phyloP scores from a whole-genome alignment of 2,888 invertebrate genomes.

The Omphaloscelis lunosa region DNA sequence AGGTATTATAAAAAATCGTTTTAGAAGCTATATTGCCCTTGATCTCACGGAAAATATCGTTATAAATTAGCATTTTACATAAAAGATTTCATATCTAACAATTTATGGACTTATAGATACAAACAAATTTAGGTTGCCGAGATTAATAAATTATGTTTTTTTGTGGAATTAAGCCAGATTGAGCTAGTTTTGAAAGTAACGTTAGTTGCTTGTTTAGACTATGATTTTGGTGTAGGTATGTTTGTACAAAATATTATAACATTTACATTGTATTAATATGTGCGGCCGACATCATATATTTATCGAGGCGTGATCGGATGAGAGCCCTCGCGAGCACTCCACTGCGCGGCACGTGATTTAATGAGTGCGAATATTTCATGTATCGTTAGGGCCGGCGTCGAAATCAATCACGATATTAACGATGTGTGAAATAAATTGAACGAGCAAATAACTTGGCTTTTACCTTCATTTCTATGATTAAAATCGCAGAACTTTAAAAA shows the following conservation, averaged over 20 bases:
- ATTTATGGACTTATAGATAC: constrained; percentile 58
- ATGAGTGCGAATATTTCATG: constrained; percentile 89
- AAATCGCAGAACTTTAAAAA: constrained; percentile 44
- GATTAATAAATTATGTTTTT: constrained; percentile 34
- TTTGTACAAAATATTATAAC: constrained; percentile 46
- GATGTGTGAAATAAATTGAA: constrained; percentile 87
- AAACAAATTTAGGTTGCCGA: constrained; percentile 40
- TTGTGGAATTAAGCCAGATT: neutral
- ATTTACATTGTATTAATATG: constrained; percentile 74
- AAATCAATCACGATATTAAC: constrained; percentile 89
- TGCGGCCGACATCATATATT: constrained; percentile 77
- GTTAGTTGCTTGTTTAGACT: neutral
- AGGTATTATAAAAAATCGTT: constrained; percentile 72
- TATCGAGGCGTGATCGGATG: constrained; percentile 82
- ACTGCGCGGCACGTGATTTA: constrained; percentile 84
- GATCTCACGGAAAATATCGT: constrained; percentile 44
- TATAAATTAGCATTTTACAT: constrained; percentile 53
- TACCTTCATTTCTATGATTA: constrained; percentile 61
- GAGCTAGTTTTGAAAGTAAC: neutral
- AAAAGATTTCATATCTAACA: constrained; percentile 52
- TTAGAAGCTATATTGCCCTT: constrained; percentile 61
- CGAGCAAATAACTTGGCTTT: constrained; percentile 76
- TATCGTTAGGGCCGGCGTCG: constrained; percentile 87
- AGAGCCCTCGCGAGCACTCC: constrained; percentile 81
- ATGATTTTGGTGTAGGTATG: neutral